Evolutionary conservation across 2,113 vertebrate species (phyloP).

Genomic region (Macquaria ambigua): DNA sequence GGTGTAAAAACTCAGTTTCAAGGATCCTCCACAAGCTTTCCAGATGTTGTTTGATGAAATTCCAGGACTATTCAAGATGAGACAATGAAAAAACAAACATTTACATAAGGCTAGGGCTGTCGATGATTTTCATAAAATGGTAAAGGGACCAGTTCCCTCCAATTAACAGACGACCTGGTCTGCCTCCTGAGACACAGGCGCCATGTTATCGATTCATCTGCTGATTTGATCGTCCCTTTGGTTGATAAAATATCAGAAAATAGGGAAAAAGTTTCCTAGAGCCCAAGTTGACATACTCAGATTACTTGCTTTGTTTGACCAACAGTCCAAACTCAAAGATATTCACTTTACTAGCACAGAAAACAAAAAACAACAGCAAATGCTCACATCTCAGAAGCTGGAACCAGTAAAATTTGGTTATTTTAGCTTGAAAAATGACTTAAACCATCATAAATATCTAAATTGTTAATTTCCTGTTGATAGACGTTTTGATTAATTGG

Average conservation of each 20-base stretch:
- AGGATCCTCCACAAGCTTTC: constrained; percentile 1
- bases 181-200: neutral
- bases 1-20: neutral
- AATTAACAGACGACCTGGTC: neutral
- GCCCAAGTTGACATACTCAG: neutral
- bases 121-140: neutral
- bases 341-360: too few relatives aligned
- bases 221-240: neutral
- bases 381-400: too few relatives aligned
- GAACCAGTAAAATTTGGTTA: too few relatives aligned
- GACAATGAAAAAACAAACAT: neutral
- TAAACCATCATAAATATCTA: too few relatives aligned
- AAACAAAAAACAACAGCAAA: too few relatives aligned
- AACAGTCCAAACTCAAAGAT: too few relatives aligned
- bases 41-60: neutral
- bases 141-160: neutral
- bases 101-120: neutral
- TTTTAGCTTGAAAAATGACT: too few relatives aligned
- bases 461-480: too few relatives aligned
- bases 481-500: too few relatives aligned
- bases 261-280: neutral
- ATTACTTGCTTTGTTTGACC: too few relatives aligned
- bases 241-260: neutral
- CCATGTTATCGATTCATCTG: neutral
- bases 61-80: neutral